Conservation (phyloP, 2,888 invertebrate species). For the Nephrotoma appendiculata region DNA sequence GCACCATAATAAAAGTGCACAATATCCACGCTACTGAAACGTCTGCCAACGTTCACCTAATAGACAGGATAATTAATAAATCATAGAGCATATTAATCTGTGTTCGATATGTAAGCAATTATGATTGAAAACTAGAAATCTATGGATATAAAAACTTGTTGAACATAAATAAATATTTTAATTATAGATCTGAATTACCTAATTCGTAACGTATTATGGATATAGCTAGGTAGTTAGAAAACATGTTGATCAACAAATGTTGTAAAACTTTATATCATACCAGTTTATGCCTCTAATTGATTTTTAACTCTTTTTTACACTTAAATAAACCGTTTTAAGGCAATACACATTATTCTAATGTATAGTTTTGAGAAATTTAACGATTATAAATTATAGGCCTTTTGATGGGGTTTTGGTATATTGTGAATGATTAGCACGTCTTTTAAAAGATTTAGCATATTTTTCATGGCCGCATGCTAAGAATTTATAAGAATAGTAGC, state of each 20-base stretch:
- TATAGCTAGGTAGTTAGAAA: neutral
- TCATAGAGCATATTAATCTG: neutral
- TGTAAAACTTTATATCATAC: neutral
- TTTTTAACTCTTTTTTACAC: neutral
- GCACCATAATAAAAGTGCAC: neutral
- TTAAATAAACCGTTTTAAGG: too few relatives aligned
- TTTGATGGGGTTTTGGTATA: neutral
- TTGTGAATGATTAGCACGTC: neutral
- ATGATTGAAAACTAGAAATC: neutral
- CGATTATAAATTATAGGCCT: neutral
- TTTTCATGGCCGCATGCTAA: neutral
- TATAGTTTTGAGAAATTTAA: neutral
- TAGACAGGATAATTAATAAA: neutral
- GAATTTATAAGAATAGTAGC: neutral
- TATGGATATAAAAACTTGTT: neutral
- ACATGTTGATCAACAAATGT: neutral
- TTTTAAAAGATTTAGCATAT: neutral
- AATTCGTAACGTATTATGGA: neutral
- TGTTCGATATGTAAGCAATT: neutral
- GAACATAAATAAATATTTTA: neutral
- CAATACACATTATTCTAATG: neutral
- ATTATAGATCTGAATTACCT: neutral
- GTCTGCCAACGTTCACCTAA: neutral
- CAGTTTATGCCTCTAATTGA: neutral
- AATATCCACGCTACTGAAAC: neutral